Evolutionary conservation across 2,888 invertebrate species (phyloP), one percentile per base, ranked within the genome.

Genomic region (Orchestes rusci): DNA sequence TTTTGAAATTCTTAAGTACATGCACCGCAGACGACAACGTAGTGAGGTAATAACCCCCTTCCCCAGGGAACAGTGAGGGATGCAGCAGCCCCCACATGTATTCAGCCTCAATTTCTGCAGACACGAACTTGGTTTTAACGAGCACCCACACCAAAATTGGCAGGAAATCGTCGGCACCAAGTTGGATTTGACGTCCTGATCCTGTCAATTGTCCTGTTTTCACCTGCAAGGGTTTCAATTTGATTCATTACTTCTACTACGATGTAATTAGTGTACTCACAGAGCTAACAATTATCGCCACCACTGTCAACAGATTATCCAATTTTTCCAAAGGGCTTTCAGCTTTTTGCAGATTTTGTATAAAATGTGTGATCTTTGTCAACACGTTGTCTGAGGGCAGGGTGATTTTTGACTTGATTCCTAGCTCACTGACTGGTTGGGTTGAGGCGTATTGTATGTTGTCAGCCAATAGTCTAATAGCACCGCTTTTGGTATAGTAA

Each of bases 41-140:
- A 1, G 95, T 93, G 46, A 96, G 76, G 66, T 95, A 95, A 69
- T 95, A 96, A 3, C 92, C 92, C 1, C 92, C 93, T 65, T 95
- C 94, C 2, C 94, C 94, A 0, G 87, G 87, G 36, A 93, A 73
- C 39, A 95, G 70, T 1, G 92, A 90, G 1, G 91, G 90, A 46
- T 95, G 95, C 23, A 96, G 72, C 28, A 97, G 73, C 59, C 66
- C 93, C 75, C 93, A 93, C 92, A 96, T 96, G 65, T 93, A 88
- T 64, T 94, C 93, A 0, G 93, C 92, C 66, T 96, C 95, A 44
- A 95, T 80, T 70, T 96, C 95, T 1, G 92, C 94, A 19, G 90
- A 85, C 4, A 94, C 84, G 58, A 93, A 81, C 23, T 88, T 86
- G 55, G 89, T 87, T 51, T 89, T 85, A 1, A 93, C 89, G 54